Evolutionary conservation across 2,797 vertebrate genomes (phyloP).

Genomic region (Cetoscarus ocellatus): DNA sequence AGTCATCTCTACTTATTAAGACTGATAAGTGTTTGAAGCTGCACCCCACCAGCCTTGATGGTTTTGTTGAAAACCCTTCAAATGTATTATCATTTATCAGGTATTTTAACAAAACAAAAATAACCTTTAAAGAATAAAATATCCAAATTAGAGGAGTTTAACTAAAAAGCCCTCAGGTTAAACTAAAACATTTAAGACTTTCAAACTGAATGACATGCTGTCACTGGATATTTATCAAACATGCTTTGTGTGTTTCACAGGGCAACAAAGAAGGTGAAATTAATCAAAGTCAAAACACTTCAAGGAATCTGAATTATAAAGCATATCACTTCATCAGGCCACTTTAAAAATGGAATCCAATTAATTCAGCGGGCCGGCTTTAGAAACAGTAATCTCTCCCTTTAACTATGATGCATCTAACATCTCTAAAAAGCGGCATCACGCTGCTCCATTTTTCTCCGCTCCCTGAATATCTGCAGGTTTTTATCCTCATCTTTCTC

Average conservation of each 20-base stretch:
- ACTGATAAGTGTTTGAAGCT: not conserved
- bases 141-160: conserved; percentile 7
- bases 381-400: conserved; percentile 55
- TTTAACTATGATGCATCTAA: conserved; percentile 56
- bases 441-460: conserved; percentile 48
- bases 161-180: conserved; percentile 34
- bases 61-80: conserved; percentile 4
- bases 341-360: conserved; percentile 63
- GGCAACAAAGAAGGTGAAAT: conserved; percentile 58
- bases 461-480: conserved; percentile 53
- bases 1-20: no score
- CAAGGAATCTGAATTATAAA: conserved; percentile 52
- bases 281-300: conserved; percentile 66
- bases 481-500: conserved; percentile 60
- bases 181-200: conserved; percentile 52
- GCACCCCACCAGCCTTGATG: conserved; percentile 5
- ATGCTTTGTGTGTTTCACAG: conserved; percentile 37
- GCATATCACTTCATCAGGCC: conserved; percentile 49
- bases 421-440: conserved; percentile 45
- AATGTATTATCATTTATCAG: conserved; percentile 19
- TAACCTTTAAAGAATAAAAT: not conserved
- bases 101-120: conserved; percentile 17
- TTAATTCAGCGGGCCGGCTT: conserved; percentile 48
- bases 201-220: conserved; percentile 42
- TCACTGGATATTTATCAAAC: conserved; percentile 58